Percentiles rank a stretch among this genome's conserved stretches.
phyloP scores from a whole-genome alignment of 30 jellyfish, hydroid and myxozoan species.

The Thelohanellus kitauei region DNA sequence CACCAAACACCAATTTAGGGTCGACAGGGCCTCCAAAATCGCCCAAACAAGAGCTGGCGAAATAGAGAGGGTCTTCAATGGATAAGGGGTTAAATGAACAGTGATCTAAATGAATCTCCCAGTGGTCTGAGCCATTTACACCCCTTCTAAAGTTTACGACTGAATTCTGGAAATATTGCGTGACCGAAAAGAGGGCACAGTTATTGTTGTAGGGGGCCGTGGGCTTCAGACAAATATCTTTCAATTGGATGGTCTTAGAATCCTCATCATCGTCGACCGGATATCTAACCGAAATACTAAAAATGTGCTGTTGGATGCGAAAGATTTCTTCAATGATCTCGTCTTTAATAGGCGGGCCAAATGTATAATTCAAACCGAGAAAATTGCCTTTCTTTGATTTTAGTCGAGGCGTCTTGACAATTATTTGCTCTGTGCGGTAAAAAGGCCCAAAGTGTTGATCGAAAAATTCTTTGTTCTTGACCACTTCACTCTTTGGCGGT shows the following conservation, averaged over 20 bases:
- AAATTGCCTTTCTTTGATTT: constrained; percentile 12
- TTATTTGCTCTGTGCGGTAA: constrained; percentile 68
- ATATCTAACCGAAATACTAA: not conserved
- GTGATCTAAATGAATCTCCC: constrained; percentile 25
- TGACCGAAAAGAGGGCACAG: constrained; percentile 38
- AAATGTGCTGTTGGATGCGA: not conserved
- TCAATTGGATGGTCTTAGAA: constrained; percentile 9
- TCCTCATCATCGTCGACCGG: constrained; percentile 2
- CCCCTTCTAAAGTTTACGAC: no score
- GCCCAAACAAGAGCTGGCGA: constrained; percentile 37
- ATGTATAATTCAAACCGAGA: no score
- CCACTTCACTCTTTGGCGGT: constrained; percentile 26
- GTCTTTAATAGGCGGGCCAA: no score
- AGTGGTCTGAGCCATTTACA: not conserved
- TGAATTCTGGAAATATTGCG: constrained; percentile 56
- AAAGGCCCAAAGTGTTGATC: constrained; percentile 40
- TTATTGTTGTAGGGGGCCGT: constrained; percentile 22
- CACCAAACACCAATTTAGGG: constrained; percentile 49
- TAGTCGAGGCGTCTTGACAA: no score
- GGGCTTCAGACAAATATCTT: constrained; percentile 68
- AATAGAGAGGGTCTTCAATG: not conserved
- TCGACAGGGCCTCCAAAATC: constrained; percentile 46
- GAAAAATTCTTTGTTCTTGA: constrained; percentile 17
- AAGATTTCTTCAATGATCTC: constrained; percentile 1
- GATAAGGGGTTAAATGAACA: constrained; percentile 3